Conservation (phyloP, 1,140 invertebrate species). For the Brachionus rotundiformis region DNA sequence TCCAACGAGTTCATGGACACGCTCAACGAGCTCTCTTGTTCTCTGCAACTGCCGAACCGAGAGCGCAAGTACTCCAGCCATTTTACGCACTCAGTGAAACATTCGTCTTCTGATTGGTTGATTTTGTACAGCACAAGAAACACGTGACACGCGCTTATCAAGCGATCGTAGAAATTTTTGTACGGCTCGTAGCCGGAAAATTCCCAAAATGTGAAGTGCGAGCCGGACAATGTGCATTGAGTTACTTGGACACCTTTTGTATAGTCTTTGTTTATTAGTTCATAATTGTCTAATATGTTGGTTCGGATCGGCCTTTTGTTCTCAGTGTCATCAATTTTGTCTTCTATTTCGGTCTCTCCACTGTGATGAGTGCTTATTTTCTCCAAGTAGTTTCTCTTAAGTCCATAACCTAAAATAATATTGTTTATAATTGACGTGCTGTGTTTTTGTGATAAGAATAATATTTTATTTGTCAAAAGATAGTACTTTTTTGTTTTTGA, state of each 20-base stretch:
- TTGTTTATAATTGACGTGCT: background rate
- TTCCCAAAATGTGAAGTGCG: constrained; percentile 35
- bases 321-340: background rate
- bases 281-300: constrained; percentile 59
- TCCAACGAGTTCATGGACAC: background rate
- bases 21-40: background rate
- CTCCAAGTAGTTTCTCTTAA: background rate
- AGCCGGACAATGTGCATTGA: constrained; percentile 66
- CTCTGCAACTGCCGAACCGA: constrained; percentile 69
- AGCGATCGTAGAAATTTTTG: constrained; percentile 76
- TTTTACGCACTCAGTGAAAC: constrained; percentile 75
- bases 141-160: constrained; percentile 72
- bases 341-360: background rate
- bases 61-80: constrained; percentile 80
- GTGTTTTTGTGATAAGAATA: background rate
- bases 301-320: background rate
- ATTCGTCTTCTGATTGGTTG: constrained; percentile 72
- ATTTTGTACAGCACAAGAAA: constrained; percentile 76
- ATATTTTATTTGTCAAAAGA: background rate
- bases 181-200: constrained; percentile 67
- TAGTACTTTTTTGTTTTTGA: constrained; percentile 35
- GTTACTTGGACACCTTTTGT: constrained; percentile 73
- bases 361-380: constrained; percentile 20
- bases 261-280: constrained; percentile 67
- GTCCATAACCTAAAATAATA: constrained; percentile 49